Base-by-base conservation (phyloP, 1,140 invertebrate species). In the Hyposmocoma kahamanoa region DNA sequence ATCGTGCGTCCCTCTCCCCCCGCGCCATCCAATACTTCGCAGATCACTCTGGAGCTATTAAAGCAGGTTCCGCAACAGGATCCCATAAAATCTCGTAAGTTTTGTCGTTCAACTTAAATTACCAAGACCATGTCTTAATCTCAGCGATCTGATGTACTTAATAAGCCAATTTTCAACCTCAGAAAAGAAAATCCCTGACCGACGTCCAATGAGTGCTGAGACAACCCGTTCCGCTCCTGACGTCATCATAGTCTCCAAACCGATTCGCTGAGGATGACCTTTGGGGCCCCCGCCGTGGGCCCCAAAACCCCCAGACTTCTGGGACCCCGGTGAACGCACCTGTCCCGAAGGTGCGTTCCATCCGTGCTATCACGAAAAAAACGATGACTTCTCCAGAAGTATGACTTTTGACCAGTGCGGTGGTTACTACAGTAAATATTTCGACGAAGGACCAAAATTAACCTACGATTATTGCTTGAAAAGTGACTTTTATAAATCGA, bases 221-320 rank as follows among this genome's bases (percentile, higher is more conserved):
- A 94, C 93, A 10, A 93, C 92, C 8, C 94, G 95, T 70, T 95
- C 94, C 36, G 94, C 94, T 1, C 94, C 94, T 15, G 95, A 96
- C 72, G 94, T 96, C 44, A 95, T 96, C 61, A 84, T 84, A 24
- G 80, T 84, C 18, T 82, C 81, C 45, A 82, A 82, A 46, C 81
- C 81, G 73, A 69, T 84, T 84, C 76, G 81, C 81, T 84, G 81
- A 84, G 74, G 66, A 47, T 72, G 76, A 81, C 81, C 72, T 45
- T 64, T 67, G 81, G 78, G 81, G 76, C 78, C 74, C 68, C 58
- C 68, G 17, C 72, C 78, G 42, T 80, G 77, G 78, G 80, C 80
- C 67, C 76, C 77, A 60, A 78, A 43, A 10, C 75, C 77, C 26
- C 73, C 77, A 0, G 58, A 49, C 34, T 56, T 42, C 34, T 77